Conservation (phyloP, 1,140 invertebrate species). For the Caerostris extrusa region DNA sequence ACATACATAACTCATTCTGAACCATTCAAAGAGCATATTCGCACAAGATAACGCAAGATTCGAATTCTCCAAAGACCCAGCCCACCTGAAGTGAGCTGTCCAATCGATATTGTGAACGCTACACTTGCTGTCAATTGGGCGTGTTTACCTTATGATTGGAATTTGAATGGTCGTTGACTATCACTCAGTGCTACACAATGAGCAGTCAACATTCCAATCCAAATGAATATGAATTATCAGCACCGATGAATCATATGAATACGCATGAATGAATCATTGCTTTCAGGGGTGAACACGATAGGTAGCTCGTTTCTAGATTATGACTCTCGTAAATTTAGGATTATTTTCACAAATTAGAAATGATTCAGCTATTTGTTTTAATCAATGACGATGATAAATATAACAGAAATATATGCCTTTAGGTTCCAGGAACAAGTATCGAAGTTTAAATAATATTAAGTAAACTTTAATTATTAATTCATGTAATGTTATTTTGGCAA, state of each 20-base stretch:
- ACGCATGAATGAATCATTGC: background rate
- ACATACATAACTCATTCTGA: background rate
- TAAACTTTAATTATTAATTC: too few species aligned
- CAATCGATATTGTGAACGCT: background rate
- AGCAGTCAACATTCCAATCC: background rate
- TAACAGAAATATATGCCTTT: too few species aligned
- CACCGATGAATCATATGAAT: background rate
- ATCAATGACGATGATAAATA: too few species aligned
- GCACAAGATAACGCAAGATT: background rate
- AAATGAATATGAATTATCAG: background rate
- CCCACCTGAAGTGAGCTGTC: background rate
- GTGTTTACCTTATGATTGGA: background rate
- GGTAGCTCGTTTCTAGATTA: background rate
- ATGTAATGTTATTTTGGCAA: too few species aligned
- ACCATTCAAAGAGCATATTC: background rate
- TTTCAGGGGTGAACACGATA: background rate
- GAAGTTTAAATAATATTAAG: too few species aligned
- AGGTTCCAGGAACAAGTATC: too few species aligned
- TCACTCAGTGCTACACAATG: background rate
- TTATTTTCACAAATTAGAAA: too few species aligned
- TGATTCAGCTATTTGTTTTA: too few species aligned
- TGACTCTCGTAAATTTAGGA: too few species aligned
- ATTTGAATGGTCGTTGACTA: background rate
- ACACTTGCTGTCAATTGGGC: background rate
- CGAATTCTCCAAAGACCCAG: background rate